phyloP scores from a whole-genome alignment of 2,113 vertebrate genomes.

The Perca schrenkii region DNA sequence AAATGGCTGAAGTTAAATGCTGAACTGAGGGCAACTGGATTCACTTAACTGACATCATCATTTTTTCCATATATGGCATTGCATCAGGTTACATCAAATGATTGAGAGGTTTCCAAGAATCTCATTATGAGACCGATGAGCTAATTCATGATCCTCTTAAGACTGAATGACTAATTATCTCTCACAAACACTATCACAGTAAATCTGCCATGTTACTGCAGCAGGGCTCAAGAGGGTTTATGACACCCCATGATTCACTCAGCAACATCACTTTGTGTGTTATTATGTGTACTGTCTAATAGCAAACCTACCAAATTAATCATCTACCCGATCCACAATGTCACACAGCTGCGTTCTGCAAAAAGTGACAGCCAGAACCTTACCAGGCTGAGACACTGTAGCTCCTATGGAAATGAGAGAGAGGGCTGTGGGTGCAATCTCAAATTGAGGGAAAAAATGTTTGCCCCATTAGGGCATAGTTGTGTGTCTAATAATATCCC shows the following conservation, averaged over 20 bases:
- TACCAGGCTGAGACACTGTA: slow-evolving; percentile 1
- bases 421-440: slow-evolving; percentile 38
- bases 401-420: slow-evolving; percentile 49
- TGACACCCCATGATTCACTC: slow-evolving; percentile 43
- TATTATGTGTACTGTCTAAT: slow-evolving; percentile 33
- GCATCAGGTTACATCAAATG: slow-evolving; percentile 47
- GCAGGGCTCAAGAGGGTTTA: slow-evolving; percentile 57
- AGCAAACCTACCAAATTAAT: slow-evolving; percentile 16
- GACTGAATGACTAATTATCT: slow-evolving; percentile 56
- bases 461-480: slow-evolving; percentile 62
- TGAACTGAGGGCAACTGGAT: slow-evolving; percentile 1
- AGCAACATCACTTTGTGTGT: slow-evolving; percentile 15
- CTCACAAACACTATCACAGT: slow-evolving; percentile 32
- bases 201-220: slow-evolving; percentile 53
- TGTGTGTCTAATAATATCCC: slow-evolving; percentile 77
- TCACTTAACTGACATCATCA: slow-evolving; percentile 34
- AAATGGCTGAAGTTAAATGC: not conserved
- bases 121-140: slow-evolving; percentile 45
- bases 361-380: slow-evolving; percentile 37
- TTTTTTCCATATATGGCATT: not conserved
- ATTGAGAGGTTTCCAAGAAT: slow-evolving; percentile 47
- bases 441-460: slow-evolving; percentile 57
- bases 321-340: slow-evolving; percentile 11
- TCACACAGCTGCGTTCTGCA: slow-evolving; percentile 57
- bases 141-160: slow-evolving; percentile 48